Conservation (phyloP, 2,888 invertebrate species). For the Zygothrica quintamaculata region DNA sequence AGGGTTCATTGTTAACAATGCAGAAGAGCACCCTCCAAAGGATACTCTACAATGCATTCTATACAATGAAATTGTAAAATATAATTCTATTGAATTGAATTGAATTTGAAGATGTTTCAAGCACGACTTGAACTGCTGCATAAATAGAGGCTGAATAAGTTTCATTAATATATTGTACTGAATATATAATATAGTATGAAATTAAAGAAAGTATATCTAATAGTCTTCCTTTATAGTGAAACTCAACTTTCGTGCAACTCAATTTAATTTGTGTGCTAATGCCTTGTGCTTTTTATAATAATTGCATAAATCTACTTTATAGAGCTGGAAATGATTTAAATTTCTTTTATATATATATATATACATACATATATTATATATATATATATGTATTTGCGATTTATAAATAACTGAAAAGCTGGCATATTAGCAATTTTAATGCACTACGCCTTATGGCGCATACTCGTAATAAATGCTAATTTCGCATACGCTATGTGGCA, state of each 20-base stretch:
- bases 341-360: slow-evolving; percentile 10
- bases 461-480: slow-evolving; percentile 69
- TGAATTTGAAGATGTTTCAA: too few species aligned
- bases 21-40: too few species aligned
- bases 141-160: too few species aligned
- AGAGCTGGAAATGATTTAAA: neutral
- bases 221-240: neutral
- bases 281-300: slow-evolving; percentile 37
- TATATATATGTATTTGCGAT: slow-evolving; percentile 14
- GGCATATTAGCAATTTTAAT: slow-evolving; percentile 71
- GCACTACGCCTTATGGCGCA: slow-evolving; percentile 61
- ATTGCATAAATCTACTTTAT: slow-evolving; percentile 21
- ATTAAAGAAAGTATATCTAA: too few species aligned
- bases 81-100: too few species aligned
- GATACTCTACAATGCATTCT: too few species aligned
- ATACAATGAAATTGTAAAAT: too few species aligned
- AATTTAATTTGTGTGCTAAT: slow-evolving; percentile 58
- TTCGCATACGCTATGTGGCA: slow-evolving; percentile 44
- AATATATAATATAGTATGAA: too few species aligned
- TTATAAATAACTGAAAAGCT: slow-evolving; percentile 39
- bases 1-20: too few species aligned
- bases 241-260: slow-evolving; percentile 10
- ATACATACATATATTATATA: slow-evolving; percentile 1
- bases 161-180: too few species aligned
- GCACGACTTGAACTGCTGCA: too few species aligned